Percentiles rank a stretch among this genome's conserved stretches.
Evolutionary conservation across 2,113 vertebrate genomes (phyloP).

Genomic region (Merops nubicus): DNA sequence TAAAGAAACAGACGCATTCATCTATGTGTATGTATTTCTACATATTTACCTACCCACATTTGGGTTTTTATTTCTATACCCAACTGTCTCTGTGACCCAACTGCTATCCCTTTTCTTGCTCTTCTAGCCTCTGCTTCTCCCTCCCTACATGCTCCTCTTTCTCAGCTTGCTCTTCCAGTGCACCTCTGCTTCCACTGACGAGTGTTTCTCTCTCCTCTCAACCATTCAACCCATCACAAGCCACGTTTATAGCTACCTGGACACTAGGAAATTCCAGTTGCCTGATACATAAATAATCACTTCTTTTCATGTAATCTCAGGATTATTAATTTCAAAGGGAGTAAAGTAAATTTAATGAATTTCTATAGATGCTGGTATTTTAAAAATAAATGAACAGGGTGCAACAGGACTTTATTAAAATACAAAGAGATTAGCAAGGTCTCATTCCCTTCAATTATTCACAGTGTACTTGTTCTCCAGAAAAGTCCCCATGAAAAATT

Average conservation of each 20-base stretch:
- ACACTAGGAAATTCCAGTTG: background rate
- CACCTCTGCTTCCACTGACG: background rate
- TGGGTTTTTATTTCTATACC: background rate
- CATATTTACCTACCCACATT: background rate
- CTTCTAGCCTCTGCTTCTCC: background rate
- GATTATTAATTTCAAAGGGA: slow-evolving; percentile 21
- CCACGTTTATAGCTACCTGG: background rate
- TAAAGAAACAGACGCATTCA: background rate
- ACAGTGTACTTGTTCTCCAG: slow-evolving; percentile 76
- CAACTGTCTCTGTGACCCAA: background rate
- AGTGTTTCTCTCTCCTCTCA: background rate
- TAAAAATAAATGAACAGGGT: slow-evolving; percentile 44
- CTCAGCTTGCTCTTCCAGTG: background rate
- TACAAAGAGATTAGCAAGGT: slow-evolving; percentile 68
- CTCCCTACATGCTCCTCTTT: background rate
- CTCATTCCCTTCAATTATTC: slow-evolving; percentile 76
- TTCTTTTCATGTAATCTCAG: background rate
- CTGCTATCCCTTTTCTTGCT: background rate
- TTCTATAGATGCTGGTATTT: slow-evolving; percentile 45
- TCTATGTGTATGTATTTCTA: background rate
- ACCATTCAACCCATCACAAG: background rate
- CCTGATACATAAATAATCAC: background rate
- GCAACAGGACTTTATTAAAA: slow-evolving; percentile 72
- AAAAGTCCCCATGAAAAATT: slow-evolving; percentile 79
- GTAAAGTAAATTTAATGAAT: background rate